Conservation (phyloP, 2,888 invertebrate species). For the Alloplasta piceator region DNA sequence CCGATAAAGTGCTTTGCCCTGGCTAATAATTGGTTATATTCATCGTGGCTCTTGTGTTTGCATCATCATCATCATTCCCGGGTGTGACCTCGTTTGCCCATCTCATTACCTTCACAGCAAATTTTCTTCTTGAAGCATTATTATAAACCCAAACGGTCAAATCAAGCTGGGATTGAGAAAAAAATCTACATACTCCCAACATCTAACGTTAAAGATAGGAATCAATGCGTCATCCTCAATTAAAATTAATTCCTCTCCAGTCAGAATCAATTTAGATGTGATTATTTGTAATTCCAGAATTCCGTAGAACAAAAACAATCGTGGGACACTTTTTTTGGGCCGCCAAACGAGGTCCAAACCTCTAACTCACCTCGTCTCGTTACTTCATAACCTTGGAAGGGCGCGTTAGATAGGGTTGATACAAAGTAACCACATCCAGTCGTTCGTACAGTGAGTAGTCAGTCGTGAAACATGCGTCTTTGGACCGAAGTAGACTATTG, state of each 20-base stretch:
- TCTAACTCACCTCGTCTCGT: neutral
- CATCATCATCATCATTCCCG: conserved; percentile 44
- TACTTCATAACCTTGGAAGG: neutral
- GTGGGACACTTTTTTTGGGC: no score
- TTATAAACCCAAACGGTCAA: conserved; percentile 24
- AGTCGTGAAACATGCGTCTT: conserved; percentile 16
- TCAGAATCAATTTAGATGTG: no score
- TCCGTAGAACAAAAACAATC: no score
- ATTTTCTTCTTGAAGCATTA: conserved; percentile 46
- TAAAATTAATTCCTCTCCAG: no score
- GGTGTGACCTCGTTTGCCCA: conserved; percentile 54
- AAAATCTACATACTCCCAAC: conserved; percentile 27
- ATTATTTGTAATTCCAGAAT: no score
- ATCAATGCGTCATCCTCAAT: neutral
- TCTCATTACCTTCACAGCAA: conserved; percentile 9
- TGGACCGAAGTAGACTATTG: conserved; percentile 3
- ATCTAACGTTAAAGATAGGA: neutral
- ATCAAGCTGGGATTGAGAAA: conserved; percentile 7
- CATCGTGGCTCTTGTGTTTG: conserved; percentile 54
- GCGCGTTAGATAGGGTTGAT: neutral
- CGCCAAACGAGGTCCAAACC: no score
- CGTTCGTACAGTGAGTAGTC: conserved; percentile 2
- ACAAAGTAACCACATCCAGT: conserved; percentile 22
- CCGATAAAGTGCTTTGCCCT: conserved; percentile 49
- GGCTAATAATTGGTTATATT: conserved; percentile 54